phyloP scores from a whole-genome alignment of 2,113 vertebrate species.

The Riparia riparia region DNA sequence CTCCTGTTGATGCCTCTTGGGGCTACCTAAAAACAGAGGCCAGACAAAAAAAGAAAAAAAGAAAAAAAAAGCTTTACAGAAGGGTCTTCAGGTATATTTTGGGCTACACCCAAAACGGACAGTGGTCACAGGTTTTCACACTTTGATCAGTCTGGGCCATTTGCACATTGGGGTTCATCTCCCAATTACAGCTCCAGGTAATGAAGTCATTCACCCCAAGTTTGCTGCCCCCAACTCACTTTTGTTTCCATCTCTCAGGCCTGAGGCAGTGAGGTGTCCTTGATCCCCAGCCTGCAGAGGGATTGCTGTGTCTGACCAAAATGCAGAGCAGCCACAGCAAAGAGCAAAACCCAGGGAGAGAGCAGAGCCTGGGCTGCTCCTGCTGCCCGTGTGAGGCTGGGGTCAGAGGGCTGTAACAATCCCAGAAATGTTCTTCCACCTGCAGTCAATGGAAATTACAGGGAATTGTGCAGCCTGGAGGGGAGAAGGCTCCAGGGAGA shows the following conservation, averaged over 20 bases:
- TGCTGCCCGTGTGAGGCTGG: fast-evolving
- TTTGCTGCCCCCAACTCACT: neutral
- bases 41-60: neutral
- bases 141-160: neutral
- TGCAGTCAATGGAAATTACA: fast-evolving
- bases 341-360: too few species aligned
- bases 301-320: too few species aligned
- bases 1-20: neutral
- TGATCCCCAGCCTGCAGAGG: too few species aligned
- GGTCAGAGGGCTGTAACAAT: fast-evolving
- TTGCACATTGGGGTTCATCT: neutral
- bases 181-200: fast-evolving
- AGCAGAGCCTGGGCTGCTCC: neutral
- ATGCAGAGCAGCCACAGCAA: too few species aligned
- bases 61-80: neutral
- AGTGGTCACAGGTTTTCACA: neutral
- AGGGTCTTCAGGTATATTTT: neutral
- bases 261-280: too few species aligned
- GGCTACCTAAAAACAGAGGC: neutral
- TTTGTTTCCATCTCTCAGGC: too few species aligned
- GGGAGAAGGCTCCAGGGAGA: neutral
- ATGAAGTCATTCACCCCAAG: neutral
- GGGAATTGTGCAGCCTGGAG: neutral
- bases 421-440: fast-evolving
- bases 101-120: neutral